Evolutionary conservation across 2,888 invertebrate genomes (phyloP), one percentile per base, ranked within the genome.

Genomic region (Spodoptera exigua): DNA sequence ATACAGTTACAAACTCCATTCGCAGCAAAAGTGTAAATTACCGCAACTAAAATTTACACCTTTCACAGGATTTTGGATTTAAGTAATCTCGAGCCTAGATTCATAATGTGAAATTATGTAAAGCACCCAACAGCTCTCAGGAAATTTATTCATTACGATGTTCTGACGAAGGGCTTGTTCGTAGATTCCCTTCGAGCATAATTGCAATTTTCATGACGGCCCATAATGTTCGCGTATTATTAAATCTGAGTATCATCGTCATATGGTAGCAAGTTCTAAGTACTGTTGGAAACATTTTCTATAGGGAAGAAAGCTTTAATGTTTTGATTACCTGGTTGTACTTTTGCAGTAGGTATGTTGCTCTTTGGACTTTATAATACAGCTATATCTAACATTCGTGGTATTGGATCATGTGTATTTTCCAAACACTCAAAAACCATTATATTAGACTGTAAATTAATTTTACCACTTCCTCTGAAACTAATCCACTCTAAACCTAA

Each of bases 51-150:
- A 78, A 59, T 64, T n/a, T 52, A 72, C 58, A 64, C 52, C 59
- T 68, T 66, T 41, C 51, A 58, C 41, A 61, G 36, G 37, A 75
- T 57, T 65, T 60, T 56, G 63, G 69, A 76, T 78, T 68, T 39
- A 51, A 69, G 73, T 72, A 57, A 61, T 76, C 76, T 69, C 76
- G 39, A 61, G 61, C 61, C 69, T 58, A 51, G 62, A 69, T 69
- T 62, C 73, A 76, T 76, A 76, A 76, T 72, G 52, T 72, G 63
- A 76, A 76, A 76, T 76, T 76, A 78, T 76, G 79, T 76, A 76
- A 76, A 76, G 76, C 76, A 58, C 63, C 62, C 64, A 68, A 75
- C 76, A 76, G 74, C 69, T 63, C 63, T 69, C 53, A 65, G 73
- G 57, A 76, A 78, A 78, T 78, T 72, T 76, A 78, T 76, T 76